These are phyloP conservation scores for Acleris emargana DNA, from an alignment of 2,888 invertebrate genomes.

Conservation along the genomic window DNA sequence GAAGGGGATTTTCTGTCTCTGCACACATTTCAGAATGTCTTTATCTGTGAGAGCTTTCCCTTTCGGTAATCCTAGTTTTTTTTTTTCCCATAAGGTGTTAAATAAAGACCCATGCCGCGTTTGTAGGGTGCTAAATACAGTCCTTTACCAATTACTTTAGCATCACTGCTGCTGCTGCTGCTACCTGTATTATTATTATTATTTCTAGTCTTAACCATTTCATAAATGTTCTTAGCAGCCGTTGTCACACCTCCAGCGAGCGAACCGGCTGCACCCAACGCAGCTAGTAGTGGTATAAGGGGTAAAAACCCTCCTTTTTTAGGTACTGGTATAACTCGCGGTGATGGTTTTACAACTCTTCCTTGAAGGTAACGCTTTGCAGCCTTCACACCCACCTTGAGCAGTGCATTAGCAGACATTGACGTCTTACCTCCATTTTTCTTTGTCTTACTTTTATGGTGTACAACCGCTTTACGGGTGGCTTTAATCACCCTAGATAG, in stretches of 20 bases:
- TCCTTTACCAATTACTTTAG: conserved; percentile 4
- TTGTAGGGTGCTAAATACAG: conserved; percentile 17
- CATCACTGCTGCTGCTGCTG: no score
- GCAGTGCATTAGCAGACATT: neutral
- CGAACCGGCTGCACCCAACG: conserved; percentile 7
- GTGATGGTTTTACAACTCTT: conserved; percentile 4
- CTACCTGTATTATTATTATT: neutral
- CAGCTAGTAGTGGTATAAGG: conserved; percentile 7
- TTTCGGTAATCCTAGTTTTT: conserved; percentile 8
- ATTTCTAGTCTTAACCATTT: conserved; percentile 3
- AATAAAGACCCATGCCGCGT: conserved; percentile 12
- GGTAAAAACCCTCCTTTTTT: conserved; percentile 15
- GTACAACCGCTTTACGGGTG: neutral
- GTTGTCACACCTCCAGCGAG: conserved; percentile 14
- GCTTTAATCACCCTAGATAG: conserved; percentile 14
- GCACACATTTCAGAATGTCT: neutral
- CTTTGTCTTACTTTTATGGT: neutral
- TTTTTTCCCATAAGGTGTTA: neutral
- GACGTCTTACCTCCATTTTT: neutral
- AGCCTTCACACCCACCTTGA: neutral
- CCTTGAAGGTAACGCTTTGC: neutral
- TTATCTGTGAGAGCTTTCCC: conserved; percentile 4
- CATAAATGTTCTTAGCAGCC: conserved; percentile 19
- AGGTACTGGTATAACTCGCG: conserved; percentile 12
- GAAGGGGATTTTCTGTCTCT: neutral